Percentiles rank a stretch among this genome's conserved stretches.
Evolutionary conservation across 1,140 invertebrate genomes (phyloP).

Genomic region (Geopemphigus sp.): DNA sequence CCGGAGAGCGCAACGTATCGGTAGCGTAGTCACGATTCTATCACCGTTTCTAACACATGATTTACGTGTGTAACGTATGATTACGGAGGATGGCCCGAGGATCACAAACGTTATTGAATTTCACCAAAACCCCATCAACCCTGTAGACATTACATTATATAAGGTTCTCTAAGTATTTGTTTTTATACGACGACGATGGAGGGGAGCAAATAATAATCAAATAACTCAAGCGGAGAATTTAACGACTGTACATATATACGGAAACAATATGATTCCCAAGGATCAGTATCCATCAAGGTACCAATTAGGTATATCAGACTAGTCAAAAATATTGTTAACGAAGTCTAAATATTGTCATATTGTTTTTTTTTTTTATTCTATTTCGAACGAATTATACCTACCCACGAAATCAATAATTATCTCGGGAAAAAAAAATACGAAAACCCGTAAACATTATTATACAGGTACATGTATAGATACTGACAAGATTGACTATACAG

Average conservation of each 20-base stretch:
- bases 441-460: background rate
- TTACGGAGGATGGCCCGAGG: constrained; percentile 4
- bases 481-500: too few species aligned
- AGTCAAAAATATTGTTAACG: constrained; percentile 15
- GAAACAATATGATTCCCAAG: constrained; percentile 10
- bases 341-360: constrained; percentile 9
- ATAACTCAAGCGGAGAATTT: constrained; percentile 27
- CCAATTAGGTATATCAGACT: constrained; percentile 4
- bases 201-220: constrained; percentile 24
- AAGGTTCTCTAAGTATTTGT: constrained; percentile 27
- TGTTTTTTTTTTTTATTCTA: constrained; percentile 7
- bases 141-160: constrained; percentile 5
- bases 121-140: constrained; percentile 27
- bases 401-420: background rate
- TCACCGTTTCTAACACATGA: constrained; percentile 40
- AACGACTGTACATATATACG: constrained; percentile 30
- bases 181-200: background rate
- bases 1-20: background rate
- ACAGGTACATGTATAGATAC: too few species aligned
- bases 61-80: constrained; percentile 40
- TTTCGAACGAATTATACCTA: background rate
- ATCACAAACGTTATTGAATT: constrained; percentile 45
- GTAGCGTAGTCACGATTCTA: constrained; percentile 46
- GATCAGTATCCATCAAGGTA: background rate
- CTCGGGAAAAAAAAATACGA: background rate